Percentiles rank a stretch among this genome's conserved stretches.
These are phyloP conservation scores for Pseudoatta argentina DNA, from an alignment of 1,140 invertebrate species.

Conservation along the genomic window DNA sequence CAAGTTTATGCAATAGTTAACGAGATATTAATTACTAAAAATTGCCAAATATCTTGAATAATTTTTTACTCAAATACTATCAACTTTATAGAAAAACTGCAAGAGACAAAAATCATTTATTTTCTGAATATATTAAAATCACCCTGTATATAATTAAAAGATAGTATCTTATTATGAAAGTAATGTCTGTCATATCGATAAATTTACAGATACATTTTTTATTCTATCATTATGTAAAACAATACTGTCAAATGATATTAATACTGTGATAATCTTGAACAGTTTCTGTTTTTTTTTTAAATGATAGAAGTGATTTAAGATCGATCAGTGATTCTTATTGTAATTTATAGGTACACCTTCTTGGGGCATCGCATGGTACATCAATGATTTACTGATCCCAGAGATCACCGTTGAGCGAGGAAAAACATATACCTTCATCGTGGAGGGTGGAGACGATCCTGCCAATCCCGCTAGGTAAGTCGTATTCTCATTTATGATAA, in stretches of 20 bases:
- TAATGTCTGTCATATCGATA: not conserved
- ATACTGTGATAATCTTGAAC: not conserved
- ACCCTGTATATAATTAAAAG: not conserved
- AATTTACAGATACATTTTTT: not conserved
- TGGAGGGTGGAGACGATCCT: constrained; percentile 92
- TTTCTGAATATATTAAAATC: too few relatives aligned
- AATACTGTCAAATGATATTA: not conserved
- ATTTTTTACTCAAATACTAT: too few relatives aligned
- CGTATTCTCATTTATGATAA: constrained; percentile 23
- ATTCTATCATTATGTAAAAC: not conserved
- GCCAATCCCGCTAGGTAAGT: constrained; percentile 89
- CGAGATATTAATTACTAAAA: too few relatives aligned
- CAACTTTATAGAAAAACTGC: too few relatives aligned
- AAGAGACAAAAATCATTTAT: too few relatives aligned
- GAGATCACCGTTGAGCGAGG: constrained; percentile 96
- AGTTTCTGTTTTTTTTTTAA: not conserved
- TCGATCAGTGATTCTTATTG: constrained; percentile 14
- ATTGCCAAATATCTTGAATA: too few relatives aligned
- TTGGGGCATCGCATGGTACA: constrained; percentile 97
- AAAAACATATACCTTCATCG: constrained; percentile 94
- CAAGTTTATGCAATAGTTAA: too few relatives aligned
- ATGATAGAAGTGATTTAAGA: not conserved
- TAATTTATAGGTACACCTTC: constrained; percentile 89
- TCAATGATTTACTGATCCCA: constrained; percentile 96
- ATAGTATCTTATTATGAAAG: not conserved